phyloP scores from a whole-genome alignment of 37 sponge, comb jelly and placozoan species.

The Crambe crambe region DNA sequence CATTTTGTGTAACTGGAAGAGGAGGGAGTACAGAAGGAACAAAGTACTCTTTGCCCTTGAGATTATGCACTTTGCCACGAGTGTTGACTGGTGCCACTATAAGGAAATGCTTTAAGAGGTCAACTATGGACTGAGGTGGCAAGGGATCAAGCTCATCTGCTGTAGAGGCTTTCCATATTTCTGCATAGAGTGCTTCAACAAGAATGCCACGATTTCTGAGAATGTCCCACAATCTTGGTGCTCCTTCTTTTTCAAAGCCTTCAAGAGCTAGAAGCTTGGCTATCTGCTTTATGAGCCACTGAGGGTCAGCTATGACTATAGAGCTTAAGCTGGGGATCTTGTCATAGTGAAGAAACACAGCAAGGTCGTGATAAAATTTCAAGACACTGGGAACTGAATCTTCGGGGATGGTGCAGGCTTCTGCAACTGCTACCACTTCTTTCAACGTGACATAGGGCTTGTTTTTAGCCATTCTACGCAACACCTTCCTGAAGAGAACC shows the following conservation, averaged over 20 bases:
- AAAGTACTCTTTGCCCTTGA: constrained; percentile 24
- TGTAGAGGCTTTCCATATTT: constrained; percentile 13
- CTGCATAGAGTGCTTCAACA: constrained; percentile 32
- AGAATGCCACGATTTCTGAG: constrained; percentile 43
- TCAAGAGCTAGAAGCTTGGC: constrained; percentile 28
- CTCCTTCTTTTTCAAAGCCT: not conserved
- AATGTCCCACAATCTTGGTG: constrained; percentile 3
- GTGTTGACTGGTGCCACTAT: constrained; percentile 8
- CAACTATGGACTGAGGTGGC: constrained; percentile 18
- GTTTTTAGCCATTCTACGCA: constrained; percentile 19
- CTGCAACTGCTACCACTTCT: constrained; percentile 20
- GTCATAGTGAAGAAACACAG: constrained; percentile 42
- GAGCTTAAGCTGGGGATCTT: constrained; percentile 10
- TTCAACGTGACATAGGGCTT: constrained; percentile 7
- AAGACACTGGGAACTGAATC: constrained; percentile 41
- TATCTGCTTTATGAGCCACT: constrained; percentile 45
- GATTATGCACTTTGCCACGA: not conserved
- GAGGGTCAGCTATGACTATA: constrained; percentile 39
- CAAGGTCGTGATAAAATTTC: constrained; percentile 61
- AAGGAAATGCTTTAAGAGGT: constrained; percentile 23
- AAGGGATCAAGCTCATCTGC: constrained; percentile 1
- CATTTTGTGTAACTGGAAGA: not conserved
- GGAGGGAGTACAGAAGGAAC: constrained; percentile 22
- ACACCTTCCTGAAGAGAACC: constrained; percentile 46
- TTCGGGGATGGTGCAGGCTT: constrained; percentile 13